Evolutionary conservation across 2,797 vertebrate genomes (phyloP).

Genomic region (Martes flavigula): DNA sequence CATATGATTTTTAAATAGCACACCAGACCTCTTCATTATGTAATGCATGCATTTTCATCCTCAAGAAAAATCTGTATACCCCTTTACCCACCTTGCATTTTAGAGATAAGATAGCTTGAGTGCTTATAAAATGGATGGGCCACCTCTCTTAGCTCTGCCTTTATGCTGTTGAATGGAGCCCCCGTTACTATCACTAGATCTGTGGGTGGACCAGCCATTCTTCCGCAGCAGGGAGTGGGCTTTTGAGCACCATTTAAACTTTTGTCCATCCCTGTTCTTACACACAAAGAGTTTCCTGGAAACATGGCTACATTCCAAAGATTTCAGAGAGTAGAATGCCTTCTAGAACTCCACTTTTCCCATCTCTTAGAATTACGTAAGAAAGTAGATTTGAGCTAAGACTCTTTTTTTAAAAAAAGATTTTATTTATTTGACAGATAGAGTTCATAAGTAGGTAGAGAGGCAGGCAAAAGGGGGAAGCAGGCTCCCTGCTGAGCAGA

Average conservation of each 20-base stretch:
- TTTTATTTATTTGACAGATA: too few relatives aligned
- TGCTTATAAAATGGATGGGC: slow-evolving; percentile 64
- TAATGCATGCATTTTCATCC: slow-evolving; percentile 53
- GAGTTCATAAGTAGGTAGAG: too few relatives aligned
- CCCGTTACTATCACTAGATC: slow-evolving; percentile 75
- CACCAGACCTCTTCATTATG: not conserved
- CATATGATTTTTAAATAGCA: slow-evolving; percentile 55
- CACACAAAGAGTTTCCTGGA: slow-evolving; percentile 73
- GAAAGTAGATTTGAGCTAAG: slow-evolving; percentile 39
- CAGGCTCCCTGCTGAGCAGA: too few relatives aligned
- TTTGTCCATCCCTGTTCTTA: slow-evolving; percentile 51
- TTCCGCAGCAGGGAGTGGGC: slow-evolving; percentile 67
- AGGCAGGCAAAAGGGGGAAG: too few relatives aligned
- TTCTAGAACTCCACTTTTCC: slow-evolving; percentile 43
- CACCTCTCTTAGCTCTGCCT: slow-evolving; percentile 64
- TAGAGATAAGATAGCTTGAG: slow-evolving; percentile 48
- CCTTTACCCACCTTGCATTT: not conserved
- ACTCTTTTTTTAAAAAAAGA: not conserved
- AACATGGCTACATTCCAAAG: slow-evolving; percentile 72
- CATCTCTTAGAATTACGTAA: slow-evolving; percentile 26
- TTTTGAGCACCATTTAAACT: slow-evolving; percentile 52
- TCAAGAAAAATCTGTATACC: slow-evolving; percentile 42
- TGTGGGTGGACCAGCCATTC: slow-evolving; percentile 73
- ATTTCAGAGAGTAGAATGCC: slow-evolving; percentile 53
- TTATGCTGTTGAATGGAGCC: slow-evolving; percentile 74